Percentiles rank a stretch among this genome's conserved stretches.
These are phyloP conservation scores for Proisotoma minuta DNA, from an alignment of 2,888 invertebrate genomes.

Conservation along the genomic window DNA sequence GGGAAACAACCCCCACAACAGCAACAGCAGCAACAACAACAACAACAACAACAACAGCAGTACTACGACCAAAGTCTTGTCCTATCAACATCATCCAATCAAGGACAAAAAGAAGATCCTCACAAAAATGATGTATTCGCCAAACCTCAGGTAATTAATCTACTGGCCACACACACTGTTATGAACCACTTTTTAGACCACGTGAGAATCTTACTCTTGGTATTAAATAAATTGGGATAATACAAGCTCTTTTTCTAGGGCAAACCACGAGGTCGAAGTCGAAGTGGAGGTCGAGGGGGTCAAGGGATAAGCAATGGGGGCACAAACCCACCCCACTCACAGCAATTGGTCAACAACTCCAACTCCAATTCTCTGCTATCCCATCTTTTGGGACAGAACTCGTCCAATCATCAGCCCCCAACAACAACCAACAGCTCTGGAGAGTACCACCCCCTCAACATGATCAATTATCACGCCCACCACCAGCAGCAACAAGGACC, in stretches of 20 bases:
- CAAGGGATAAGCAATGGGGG: background rate
- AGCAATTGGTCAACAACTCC: conserved; percentile 51
- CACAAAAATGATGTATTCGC: conserved; percentile 5
- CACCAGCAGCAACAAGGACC: conserved; percentile 15
- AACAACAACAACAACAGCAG: background rate
- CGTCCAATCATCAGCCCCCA: background rate
- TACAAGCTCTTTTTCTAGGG: no score
- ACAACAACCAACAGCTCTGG: background rate
- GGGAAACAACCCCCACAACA: background rate
- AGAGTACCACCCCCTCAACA: background rate
- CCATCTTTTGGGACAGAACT: conserved; percentile 30
- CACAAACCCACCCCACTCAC: conserved; percentile 8
- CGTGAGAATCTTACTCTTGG: no score
- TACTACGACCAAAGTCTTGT: no score
- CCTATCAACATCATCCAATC: no score
- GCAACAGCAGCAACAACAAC: background rate
- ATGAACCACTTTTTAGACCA: no score
- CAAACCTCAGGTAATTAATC: conserved; percentile 1
- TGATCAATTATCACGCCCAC: background rate
- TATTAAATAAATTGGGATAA: no score
- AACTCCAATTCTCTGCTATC: conserved; percentile 42
- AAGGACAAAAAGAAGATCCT: no score
- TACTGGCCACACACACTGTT: no score
- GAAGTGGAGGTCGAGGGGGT: conserved; percentile 54
- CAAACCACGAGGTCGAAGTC: conserved; percentile 55